These are phyloP conservation scores for Rhagologus leucostigma DNA, from an alignment of 2,113 vertebrate genomes.

Conservation along the genomic window DNA sequence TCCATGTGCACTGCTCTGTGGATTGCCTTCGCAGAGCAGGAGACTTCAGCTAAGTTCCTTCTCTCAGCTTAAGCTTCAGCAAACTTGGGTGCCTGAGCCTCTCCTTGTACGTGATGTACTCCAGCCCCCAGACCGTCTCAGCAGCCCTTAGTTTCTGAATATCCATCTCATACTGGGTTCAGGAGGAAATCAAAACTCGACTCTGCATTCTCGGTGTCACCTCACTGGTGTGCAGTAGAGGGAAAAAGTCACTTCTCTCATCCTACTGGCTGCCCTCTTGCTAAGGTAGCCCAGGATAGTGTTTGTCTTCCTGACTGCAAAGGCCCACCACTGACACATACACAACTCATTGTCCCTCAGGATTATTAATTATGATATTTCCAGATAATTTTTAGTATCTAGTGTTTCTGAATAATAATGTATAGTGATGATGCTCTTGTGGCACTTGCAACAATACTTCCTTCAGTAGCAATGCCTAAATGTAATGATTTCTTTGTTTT, in stretches of 20 bases:
- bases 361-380: neutral
- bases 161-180: neutral
- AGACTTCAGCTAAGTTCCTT: neutral
- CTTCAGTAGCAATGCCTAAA: neutral
- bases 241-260: neutral
- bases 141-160: neutral
- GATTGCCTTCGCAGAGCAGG: neutral
- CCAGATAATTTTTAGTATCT: neutral
- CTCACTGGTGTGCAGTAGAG: neutral
- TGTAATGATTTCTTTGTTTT: neutral
- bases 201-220: neutral
- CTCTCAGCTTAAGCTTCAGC: neutral
- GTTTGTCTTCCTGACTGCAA: neutral
- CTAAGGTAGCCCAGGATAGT: neutral
- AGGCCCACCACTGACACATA: neutral
- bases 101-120: fast-evolving
- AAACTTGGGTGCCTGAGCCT: neutral
- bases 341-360: neutral
- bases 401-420: neutral
- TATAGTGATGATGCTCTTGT: neutral
- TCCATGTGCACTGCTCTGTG: neutral
- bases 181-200: neutral
- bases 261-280: neutral
- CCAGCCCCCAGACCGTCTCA: neutral
- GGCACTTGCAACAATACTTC: neutral